phyloP scores from a whole-genome alignment of 2,797 vertebrate species.

The Kryptolebias ocellatus region DNA sequence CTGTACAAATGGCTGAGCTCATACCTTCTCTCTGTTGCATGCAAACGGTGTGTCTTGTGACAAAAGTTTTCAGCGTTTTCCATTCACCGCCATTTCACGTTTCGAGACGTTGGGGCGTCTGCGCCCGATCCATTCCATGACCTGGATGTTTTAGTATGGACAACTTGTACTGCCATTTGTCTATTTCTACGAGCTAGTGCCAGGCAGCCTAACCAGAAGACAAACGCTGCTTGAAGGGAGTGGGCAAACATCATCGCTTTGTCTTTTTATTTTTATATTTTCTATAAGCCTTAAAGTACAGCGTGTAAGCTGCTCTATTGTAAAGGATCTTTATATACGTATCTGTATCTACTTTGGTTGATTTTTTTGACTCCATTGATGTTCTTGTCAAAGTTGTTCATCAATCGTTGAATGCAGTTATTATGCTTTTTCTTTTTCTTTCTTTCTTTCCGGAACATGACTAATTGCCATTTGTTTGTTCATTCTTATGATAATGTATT shows the following conservation, averaged over 20 bases:
- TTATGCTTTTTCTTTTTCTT: slow-evolving; percentile 49
- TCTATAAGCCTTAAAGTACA: slow-evolving; percentile 91
- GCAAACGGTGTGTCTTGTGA: slow-evolving; percentile 86
- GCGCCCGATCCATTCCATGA: slow-evolving; percentile 70
- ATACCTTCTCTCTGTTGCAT: slow-evolving; percentile 87
- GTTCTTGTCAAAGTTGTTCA: slow-evolving; percentile 71
- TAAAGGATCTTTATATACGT: slow-evolving; percentile 87
- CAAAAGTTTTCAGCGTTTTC: slow-evolving; percentile 77
- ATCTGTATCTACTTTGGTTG: slow-evolving; percentile 72
- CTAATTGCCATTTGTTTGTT: slow-evolving; percentile 80
- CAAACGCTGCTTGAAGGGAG: slow-evolving; percentile 73
- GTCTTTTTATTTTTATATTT: slow-evolving; percentile 89
- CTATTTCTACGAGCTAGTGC: slow-evolving; percentile 70
- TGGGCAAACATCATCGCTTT: slow-evolving; percentile 81
- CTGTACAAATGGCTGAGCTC: slow-evolving; percentile 83
- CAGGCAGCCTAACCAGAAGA: slow-evolving; percentile 68
- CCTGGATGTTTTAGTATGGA: slow-evolving; percentile 73
- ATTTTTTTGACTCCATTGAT: slow-evolving; percentile 72
- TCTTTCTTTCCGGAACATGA: slow-evolving; percentile 56
- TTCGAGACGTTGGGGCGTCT: slow-evolving; percentile 63
- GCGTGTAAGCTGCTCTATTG: slow-evolving; percentile 85
- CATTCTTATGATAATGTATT: slow-evolving; percentile 83
- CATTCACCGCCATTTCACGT: slow-evolving; percentile 81
- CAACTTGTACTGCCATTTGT: slow-evolving; percentile 82
- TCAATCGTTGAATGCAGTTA: slow-evolving; percentile 77